These are phyloP conservation scores for Suillia variegata DNA, from an alignment of 2,888 invertebrate species.

Conservation along the genomic window DNA sequence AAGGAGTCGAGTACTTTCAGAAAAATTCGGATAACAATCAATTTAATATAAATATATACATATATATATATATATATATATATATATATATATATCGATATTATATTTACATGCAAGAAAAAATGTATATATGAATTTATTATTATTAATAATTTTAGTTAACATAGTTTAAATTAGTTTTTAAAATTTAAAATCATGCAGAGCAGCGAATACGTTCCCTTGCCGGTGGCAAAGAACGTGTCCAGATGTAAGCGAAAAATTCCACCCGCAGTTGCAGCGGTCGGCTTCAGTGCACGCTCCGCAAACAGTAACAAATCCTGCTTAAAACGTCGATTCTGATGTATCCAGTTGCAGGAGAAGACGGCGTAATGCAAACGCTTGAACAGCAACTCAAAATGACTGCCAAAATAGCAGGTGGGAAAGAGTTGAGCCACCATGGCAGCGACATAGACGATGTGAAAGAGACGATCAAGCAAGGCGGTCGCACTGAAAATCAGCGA, in stretches of 20 bases:
- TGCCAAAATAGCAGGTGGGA: constrained; percentile 37
- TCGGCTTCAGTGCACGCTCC: constrained; percentile 27
- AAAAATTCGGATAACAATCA: too few relatives aligned
- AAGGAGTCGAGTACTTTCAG: too few relatives aligned
- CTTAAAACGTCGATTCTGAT: constrained; percentile 30
- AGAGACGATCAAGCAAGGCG: constrained; percentile 17
- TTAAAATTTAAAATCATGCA: constrained; percentile 30
- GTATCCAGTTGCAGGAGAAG: constrained; percentile 38
- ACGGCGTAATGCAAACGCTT: constrained; percentile 27
- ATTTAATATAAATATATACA: too few relatives aligned
- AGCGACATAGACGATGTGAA: constrained; percentile 19
- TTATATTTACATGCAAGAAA: too few relatives aligned
- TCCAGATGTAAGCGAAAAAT: constrained; percentile 35
- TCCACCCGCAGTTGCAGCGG: constrained; percentile 30
- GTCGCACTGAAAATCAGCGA: constrained; percentile 31
- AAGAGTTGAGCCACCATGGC: constrained; percentile 29
- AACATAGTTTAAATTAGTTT: too few relatives aligned
- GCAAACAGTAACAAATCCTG: constrained; percentile 27
- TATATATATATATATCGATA: too few relatives aligned
- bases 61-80: too few relatives aligned
- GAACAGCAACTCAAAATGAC: constrained; percentile 25
- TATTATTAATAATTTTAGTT: too few relatives aligned
- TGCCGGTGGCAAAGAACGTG: constrained; percentile 38
- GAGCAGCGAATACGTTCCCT: constrained; percentile 41
- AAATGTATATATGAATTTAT: too few relatives aligned